Conservation (phyloP, 2,797 vertebrate genomes). For the Poecilia velifera region DNA sequence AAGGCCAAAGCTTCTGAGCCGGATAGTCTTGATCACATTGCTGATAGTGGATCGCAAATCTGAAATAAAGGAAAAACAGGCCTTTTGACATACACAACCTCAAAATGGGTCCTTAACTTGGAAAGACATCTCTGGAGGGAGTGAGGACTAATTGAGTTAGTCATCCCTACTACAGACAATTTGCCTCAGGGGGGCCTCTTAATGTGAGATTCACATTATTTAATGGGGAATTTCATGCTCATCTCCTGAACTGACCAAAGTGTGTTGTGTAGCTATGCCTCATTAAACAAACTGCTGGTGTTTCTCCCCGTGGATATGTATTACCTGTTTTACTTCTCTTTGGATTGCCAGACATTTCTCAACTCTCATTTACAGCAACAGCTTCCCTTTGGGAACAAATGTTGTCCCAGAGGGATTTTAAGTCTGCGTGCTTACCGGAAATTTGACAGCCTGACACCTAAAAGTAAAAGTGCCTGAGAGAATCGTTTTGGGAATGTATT, state of each 20-base stretch:
- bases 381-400: slow-evolving; percentile 55
- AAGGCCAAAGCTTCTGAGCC: slow-evolving; percentile 19
- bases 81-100: slow-evolving; percentile 38
- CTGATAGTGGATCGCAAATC: slow-evolving; percentile 19
- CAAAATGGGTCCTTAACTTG: slow-evolving; percentile 39
- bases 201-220: slow-evolving; percentile 64
- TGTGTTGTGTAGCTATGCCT: slow-evolving; percentile 59
- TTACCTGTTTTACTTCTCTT: slow-evolving; percentile 50
- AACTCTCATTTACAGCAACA: slow-evolving; percentile 36
- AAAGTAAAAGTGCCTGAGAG: slow-evolving; percentile 28
- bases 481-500: neutral
- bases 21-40: slow-evolving; percentile 27
- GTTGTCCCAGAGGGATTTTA: slow-evolving; percentile 43
- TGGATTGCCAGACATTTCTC: slow-evolving; percentile 30
- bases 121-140: slow-evolving; percentile 28
- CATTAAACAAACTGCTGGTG: slow-evolving; percentile 66
- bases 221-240: slow-evolving; percentile 66
- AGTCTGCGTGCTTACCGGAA: slow-evolving; percentile 55
- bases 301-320: slow-evolving; percentile 48
- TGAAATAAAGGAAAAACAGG: slow-evolving; percentile 9
- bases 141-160: slow-evolving; percentile 48
- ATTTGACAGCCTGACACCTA: slow-evolving; percentile 60
- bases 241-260: slow-evolving; percentile 68
- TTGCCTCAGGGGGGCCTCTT: slow-evolving; percentile 54
- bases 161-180: slow-evolving; percentile 40